phyloP scores from a whole-genome alignment of 2,888 invertebrate genomes.

The Cosmia trapezina region DNA sequence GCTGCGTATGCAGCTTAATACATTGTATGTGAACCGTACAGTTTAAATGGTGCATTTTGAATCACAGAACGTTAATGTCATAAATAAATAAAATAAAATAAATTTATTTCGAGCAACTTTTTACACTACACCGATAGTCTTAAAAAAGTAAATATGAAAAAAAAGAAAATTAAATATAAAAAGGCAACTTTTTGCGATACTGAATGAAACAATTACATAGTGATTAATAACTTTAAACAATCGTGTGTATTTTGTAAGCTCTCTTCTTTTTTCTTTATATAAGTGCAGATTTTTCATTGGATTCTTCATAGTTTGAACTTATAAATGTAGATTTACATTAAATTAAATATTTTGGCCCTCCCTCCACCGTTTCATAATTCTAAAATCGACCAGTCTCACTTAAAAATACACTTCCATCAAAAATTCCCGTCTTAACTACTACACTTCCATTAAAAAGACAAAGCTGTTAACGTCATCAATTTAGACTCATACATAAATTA shows the following conservation, averaged over 20 bases:
- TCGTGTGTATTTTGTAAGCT: background rate
- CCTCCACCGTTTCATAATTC: background rate
- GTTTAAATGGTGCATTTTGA: background rate
- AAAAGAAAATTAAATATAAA: too few species aligned
- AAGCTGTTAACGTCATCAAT: constrained; percentile 44
- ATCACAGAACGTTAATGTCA: background rate
- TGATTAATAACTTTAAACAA: too few species aligned
- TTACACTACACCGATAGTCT: too few species aligned
- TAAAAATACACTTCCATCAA: constrained; percentile 16
- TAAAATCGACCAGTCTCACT: background rate
- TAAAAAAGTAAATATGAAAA: too few species aligned
- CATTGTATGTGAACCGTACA: too few species aligned
- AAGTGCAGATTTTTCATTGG: background rate
- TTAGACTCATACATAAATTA: constrained; percentile 45
- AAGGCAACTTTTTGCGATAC: background rate
- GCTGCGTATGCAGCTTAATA: too few species aligned
- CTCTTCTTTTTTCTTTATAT: background rate
- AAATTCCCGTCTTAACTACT: constrained; percentile 28
- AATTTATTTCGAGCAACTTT: too few species aligned
- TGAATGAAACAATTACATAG: too few species aligned
- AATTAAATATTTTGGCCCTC: background rate
- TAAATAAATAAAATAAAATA: too few species aligned
- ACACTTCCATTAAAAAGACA: constrained; percentile 30
- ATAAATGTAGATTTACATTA: background rate
- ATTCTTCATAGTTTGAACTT: background rate